phyloP scores from a whole-genome alignment of 2,797 vertebrate genomes.

The Epinephelus coioides region DNA sequence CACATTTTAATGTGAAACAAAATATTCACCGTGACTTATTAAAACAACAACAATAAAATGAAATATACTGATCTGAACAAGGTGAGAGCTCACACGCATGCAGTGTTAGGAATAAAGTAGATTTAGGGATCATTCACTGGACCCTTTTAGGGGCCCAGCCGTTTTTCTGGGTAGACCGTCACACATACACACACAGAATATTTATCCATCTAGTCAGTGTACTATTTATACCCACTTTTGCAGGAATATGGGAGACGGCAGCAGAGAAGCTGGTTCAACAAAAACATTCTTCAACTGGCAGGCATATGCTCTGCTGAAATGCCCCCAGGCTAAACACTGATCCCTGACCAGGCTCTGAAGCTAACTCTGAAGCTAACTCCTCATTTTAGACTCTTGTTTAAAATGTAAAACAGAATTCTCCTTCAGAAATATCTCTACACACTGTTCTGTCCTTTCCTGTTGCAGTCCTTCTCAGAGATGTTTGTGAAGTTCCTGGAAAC shows the following conservation, averaged over 20 bases:
- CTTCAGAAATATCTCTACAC: not conserved
- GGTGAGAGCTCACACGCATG: too few relatives aligned
- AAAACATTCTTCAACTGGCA: not conserved
- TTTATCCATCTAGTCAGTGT: not conserved
- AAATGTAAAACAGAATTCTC: not conserved
- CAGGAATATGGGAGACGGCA: too few relatives aligned
- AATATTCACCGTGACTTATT: too few relatives aligned
- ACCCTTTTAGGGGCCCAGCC: too few relatives aligned
- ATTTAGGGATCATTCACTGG: too few relatives aligned
- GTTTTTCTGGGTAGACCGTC: too few relatives aligned
- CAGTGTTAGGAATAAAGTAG: too few relatives aligned
- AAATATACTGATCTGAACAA: too few relatives aligned
- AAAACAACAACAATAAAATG: too few relatives aligned
- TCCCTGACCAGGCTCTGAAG: not conserved
- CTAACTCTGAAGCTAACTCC: not conserved
- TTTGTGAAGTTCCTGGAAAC: slow-evolving; percentile 98
- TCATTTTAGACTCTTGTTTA: not conserved
- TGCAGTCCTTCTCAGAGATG: slow-evolving; percentile 97
- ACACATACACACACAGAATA: too few relatives aligned
- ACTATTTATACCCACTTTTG: not conserved
- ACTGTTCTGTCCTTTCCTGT: not conserved
- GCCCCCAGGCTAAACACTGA: too few relatives aligned
- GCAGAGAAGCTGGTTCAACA: not conserved
- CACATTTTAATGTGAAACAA: too few relatives aligned
- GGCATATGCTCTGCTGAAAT: not conserved